Percentiles rank a stretch among this genome's conserved stretches.
Evolutionary conservation across 1,140 invertebrate species (phyloP).

Genomic region (Drosophila sechellia): DNA sequence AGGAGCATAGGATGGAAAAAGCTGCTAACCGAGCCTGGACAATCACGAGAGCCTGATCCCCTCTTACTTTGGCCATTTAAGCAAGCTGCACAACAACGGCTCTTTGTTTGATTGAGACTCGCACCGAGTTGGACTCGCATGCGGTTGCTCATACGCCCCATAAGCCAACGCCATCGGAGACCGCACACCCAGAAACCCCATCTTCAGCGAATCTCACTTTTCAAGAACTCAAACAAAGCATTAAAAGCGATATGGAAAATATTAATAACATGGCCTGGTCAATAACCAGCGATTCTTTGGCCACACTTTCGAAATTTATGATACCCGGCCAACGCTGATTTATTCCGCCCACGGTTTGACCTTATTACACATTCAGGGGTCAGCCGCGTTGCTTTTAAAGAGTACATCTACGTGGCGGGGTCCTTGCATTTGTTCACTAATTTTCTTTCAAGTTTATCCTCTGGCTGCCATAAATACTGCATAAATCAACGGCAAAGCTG

Average conservation of each 20-base stretch:
- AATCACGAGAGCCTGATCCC: constrained; percentile 6
- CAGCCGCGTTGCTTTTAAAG: constrained; percentile 38
- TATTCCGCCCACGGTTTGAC: constrained; percentile 50
- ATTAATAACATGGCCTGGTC: constrained; percentile 66
- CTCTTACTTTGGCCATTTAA: constrained; percentile 21
- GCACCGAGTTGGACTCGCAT: constrained; percentile 12
- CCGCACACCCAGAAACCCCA: not conserved
- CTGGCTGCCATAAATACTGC: constrained; percentile 24
- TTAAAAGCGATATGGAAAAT: constrained; percentile 74
- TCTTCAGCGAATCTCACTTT: constrained; percentile 44
- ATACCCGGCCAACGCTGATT: constrained; percentile 44
- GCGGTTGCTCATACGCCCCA: constrained; percentile 19
- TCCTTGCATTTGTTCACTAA: constrained; percentile 15
- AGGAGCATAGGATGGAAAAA: constrained; percentile 12
- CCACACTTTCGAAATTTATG: constrained; percentile 48
- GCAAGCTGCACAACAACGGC: constrained; percentile 19
- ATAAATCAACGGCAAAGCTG: constrained; percentile 25
- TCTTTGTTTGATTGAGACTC: constrained; percentile 52
- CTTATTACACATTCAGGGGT: constrained; percentile 49
- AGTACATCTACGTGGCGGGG: not conserved
- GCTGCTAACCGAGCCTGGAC: constrained; percentile 6
- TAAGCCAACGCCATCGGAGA: constrained; percentile 10
- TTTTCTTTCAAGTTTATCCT: constrained; percentile 21
- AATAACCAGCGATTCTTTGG: constrained; percentile 26
- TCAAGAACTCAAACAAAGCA: constrained; percentile 70